These are phyloP conservation scores for Nematostella vectensis DNA, from an alignment of 92 coral and sea anemone species.

Conservation along the genomic window DNA sequence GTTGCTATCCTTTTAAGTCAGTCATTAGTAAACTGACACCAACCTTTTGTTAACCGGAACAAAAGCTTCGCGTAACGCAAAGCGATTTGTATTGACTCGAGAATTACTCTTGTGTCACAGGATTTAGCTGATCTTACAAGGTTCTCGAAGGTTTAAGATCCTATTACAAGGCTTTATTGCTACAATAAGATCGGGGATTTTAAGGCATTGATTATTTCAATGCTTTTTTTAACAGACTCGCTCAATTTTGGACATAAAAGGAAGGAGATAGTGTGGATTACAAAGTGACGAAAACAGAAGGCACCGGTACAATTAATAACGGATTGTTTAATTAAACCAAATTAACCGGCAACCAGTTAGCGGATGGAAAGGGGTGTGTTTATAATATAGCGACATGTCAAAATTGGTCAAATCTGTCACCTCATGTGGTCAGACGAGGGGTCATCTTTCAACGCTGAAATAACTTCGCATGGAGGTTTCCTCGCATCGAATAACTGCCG, in stretches of 20 bases:
- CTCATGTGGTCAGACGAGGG: constrained; percentile 3
- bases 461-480: not conserved
- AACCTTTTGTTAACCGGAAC: not conserved
- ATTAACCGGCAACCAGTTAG: constrained; percentile 28
- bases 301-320: constrained; percentile 21
- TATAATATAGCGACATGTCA: constrained; percentile 4
- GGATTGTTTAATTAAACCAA: constrained; percentile 31
- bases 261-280: too few relatives aligned
- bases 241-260: too few relatives aligned
- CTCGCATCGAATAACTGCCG: constrained; percentile 1
- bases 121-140: not conserved
- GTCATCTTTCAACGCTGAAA: constrained; percentile 18
- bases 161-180: too few relatives aligned
- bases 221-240: too few relatives aligned
- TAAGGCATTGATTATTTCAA: too few relatives aligned
- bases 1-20: not conserved
- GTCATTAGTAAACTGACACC: not conserved
- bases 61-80: constrained; percentile 4
- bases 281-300: not conserved
- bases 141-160: too few relatives aligned
- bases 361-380: constrained; percentile 21
- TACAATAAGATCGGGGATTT: too few relatives aligned
- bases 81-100: constrained; percentile 5
- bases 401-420: constrained; percentile 26
- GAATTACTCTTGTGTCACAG: not conserved